Evolutionary conservation across 2,797 vertebrate genomes (phyloP).

Genomic region (Acipenser transmontanus): DNA sequence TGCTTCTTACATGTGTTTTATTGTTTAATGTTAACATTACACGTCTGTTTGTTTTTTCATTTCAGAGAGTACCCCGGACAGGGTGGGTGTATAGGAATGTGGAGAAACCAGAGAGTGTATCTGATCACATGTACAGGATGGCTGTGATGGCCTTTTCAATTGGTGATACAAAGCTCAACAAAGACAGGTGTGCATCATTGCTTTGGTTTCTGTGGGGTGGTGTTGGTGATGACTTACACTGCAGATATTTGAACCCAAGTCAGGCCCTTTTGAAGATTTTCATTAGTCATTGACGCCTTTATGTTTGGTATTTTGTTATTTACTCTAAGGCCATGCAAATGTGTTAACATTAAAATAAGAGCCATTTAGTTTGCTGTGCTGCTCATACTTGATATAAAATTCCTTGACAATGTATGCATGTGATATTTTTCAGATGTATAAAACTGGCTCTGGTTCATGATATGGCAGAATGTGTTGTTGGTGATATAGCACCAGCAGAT

Average conservation of each 20-base stretch:
- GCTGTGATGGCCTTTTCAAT: conserved; percentile 88
- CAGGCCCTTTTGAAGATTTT: no score
- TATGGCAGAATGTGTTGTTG: conserved; percentile 96
- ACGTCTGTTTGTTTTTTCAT: no score
- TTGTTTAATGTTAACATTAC: no score
- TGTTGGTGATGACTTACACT: no score
- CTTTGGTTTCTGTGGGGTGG: no score
- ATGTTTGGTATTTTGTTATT: neutral
- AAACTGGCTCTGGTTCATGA: conserved; percentile 91
- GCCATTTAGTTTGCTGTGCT: no score
- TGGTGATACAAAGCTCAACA: conserved; percentile 76
- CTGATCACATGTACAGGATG: conserved; percentile 98
- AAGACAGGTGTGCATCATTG: conserved; percentile 63
- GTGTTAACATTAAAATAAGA: no score
- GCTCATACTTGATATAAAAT: neutral
- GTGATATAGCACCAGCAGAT: conserved; percentile 90
- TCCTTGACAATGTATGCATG: neutral
- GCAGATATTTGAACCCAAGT: no score
- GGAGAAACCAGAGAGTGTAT: conserved; percentile 83
- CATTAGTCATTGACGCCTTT: neutral
- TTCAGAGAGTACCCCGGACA: conserved; percentile 79
- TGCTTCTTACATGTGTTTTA: no score
- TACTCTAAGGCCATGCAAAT: no score
- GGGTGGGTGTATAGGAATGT: conserved; percentile 92
- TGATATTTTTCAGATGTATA: conserved; percentile 70